phyloP scores from a whole-genome alignment of 2,113 vertebrate genomes.

The Mormoops blainvillei region DNA sequence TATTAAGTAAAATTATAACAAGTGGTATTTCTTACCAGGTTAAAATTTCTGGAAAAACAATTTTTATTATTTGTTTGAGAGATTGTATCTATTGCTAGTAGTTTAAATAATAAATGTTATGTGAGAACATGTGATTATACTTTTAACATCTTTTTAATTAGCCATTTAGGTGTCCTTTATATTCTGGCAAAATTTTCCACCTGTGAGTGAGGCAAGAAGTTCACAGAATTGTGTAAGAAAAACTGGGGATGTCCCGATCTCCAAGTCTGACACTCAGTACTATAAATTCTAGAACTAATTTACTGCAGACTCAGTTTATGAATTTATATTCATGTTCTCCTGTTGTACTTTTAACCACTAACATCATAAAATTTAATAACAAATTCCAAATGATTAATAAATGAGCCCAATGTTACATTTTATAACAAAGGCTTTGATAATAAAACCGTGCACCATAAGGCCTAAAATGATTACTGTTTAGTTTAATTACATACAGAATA shows the following conservation, averaged over 20 bases:
- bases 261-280: background rate
- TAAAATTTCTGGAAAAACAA: background rate
- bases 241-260: background rate
- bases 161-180: background rate
- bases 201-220: background rate
- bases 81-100: background rate
- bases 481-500: background rate
- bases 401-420: background rate
- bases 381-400: background rate
- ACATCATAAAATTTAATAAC: background rate
- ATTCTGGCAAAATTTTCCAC: background rate
- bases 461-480: background rate
- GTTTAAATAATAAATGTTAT: background rate
- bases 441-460: background rate
- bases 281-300: background rate
- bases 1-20: background rate
- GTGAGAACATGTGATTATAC: background rate
- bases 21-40: background rate
- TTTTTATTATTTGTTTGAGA: background rate
- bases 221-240: background rate
- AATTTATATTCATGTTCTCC: background rate
- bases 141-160: background rate
- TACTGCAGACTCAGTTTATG: background rate
- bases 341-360: background rate
- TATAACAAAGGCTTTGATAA: background rate